Conservation (phyloP, 2,888 invertebrate genomes). For the Hipparchia semele region DNA sequence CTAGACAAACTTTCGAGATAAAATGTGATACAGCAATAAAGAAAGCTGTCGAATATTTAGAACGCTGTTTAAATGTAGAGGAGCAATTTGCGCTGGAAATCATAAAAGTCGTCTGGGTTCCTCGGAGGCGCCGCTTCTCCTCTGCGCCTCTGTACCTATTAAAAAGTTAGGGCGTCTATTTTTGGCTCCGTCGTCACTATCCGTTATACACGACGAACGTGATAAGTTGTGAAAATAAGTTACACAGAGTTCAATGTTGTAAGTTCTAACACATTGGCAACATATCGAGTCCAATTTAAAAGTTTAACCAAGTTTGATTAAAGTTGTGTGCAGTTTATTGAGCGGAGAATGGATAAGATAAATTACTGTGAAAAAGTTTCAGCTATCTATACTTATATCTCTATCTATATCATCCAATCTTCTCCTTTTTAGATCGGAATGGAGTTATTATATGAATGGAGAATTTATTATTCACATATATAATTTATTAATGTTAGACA, state of each 20-base stretch:
- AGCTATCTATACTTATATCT: background rate
- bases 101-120: constrained; percentile 71
- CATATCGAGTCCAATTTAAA: constrained; percentile 21
- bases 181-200: constrained; percentile 61
- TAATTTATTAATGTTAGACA: background rate
- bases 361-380: constrained; percentile 5
- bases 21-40: constrained; percentile 39
- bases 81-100: constrained; percentile 73
- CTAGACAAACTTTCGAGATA: background rate
- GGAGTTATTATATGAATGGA: background rate
- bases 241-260: constrained; percentile 26
- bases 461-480: background rate
- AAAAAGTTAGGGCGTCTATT: constrained; percentile 76
- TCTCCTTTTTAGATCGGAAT: background rate
- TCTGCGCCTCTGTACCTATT: constrained; percentile 62
- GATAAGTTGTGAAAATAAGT: constrained; percentile 63
- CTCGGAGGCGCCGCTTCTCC: constrained; percentile 58
- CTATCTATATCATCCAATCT: background rate
- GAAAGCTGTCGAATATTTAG: constrained; percentile 44
- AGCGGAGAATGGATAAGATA: constrained; percentile 19
- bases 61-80: constrained; percentile 62
- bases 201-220: constrained; percentile 53
- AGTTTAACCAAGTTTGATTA: constrained; percentile 20
- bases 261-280: constrained; percentile 22
- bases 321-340: constrained; percentile 17